Percentiles rank a stretch among this genome's conserved stretches.
Evolutionary conservation across 2,888 invertebrate species (phyloP).

Genomic region (Trichogramma evanescens): DNA sequence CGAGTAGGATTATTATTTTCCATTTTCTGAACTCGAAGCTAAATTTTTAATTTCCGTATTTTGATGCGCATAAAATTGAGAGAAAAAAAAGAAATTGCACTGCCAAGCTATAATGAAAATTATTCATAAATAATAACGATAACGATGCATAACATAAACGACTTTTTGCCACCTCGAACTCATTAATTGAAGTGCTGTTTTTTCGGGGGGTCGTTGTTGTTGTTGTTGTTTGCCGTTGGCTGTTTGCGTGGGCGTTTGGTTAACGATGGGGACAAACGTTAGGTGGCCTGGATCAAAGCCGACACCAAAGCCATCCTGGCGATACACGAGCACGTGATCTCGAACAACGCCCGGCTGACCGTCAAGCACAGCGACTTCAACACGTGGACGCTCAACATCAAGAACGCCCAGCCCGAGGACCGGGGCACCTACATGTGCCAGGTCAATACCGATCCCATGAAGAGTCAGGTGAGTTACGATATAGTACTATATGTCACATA

Average conservation of each 20-base stretch:
- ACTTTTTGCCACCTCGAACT: neutral
- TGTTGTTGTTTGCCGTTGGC: no score
- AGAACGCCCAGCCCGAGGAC: conserved; percentile 77
- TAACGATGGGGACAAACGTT: conserved; percentile 35
- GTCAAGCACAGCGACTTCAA: conserved; percentile 89
- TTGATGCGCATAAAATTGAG: no score
- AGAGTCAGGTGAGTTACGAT: conserved; percentile 70
- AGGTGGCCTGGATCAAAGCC: conserved; percentile 94
- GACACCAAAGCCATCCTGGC: conserved; percentile 89
- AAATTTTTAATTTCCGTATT: no score
- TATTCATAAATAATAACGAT: neutral
- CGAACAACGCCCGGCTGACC: conserved; percentile 81
- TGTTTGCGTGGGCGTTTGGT: neutral
- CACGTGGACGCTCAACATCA: conserved; percentile 86
- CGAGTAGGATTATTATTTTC: no score
- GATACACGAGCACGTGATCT: conserved; percentile 89
- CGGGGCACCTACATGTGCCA: conserved; percentile 91
- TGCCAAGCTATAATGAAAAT: no score
- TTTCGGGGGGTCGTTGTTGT: no score
- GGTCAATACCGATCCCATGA: conserved; percentile 91
- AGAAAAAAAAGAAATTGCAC: no score
- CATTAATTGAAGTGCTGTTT: neutral
- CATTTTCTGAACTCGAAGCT: no score
- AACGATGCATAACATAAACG: neutral
- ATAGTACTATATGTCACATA: no score